Base-by-base conservation (phyloP, 1,140 invertebrate genomes). In the Bombus pyrosoma region DNA sequence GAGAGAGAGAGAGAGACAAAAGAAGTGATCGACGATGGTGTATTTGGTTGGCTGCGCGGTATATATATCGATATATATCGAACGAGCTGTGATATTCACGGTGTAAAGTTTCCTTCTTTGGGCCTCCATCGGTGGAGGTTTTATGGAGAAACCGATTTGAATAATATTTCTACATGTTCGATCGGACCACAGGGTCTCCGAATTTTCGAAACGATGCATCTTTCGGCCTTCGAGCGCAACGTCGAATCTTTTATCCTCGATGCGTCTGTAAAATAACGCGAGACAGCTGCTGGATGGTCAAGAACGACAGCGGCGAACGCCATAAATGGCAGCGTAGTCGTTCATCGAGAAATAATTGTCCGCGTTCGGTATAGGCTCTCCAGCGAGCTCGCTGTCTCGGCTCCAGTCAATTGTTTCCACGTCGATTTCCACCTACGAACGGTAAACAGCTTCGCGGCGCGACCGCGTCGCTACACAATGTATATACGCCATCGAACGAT, bases 321-420 rank as follows among this genome's bases (percentile, higher is more conserved):
- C 90, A 87, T 90, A 90, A 90, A 91, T 91, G 90, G 91, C 83
- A 89, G 64, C 75, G 18, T 18, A 12, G 39, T 59, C 47, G 69
- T 68, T 57, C 47, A 79, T 89, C 84, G 88, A 89, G 62, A 68
- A 89, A 81, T 81, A 68, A 86, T 89, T 89, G 88, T 89, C 88
- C 81, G 32, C 57, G 37, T 12, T 77, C 3, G 28, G 5, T 59
- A n/a, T 59, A n/a, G 39, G 32, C 41, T 25, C 47, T 39, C 18
- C 28, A 6, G 37, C 62, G 15, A 62, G 57, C 53, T 39, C 15
- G 10, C 1, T 12, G 15, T 39, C 66, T n/a, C 37, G 73, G 3
- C 1, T 22, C 59, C 6, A 64, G 84, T 72, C 88, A 75, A 89
- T 89, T 83, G 76, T 89, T 89, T 86, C 41, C 59, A 32, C 41